Conservation (phyloP, 2,888 invertebrate genomes). For the Sipha maydis region DNA sequence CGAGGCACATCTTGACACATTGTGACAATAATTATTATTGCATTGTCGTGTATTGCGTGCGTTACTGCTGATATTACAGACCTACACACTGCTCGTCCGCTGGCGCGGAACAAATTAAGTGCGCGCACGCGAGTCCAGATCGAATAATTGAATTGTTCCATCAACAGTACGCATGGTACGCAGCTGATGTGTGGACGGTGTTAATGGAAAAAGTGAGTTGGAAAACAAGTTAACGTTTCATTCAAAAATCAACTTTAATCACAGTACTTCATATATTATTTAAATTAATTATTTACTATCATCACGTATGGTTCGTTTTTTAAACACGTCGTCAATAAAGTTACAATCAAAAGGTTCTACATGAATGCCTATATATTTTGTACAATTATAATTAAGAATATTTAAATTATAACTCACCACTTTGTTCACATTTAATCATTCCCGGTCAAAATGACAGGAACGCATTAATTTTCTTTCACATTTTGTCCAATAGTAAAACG, state of each 20-base stretch:
- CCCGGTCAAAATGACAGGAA: conserved; percentile 1
- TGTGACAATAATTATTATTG: conserved; percentile 57
- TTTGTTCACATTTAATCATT: conserved; percentile 17
- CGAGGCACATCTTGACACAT: conserved; percentile 29
- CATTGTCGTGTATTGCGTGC: not conserved
- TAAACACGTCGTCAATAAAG: no score
- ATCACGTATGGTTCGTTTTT: no score
- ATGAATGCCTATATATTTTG: no score
- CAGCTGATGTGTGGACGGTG: not conserved
- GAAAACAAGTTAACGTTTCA: not conserved
- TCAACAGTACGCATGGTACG: not conserved
- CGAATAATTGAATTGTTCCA: conserved; percentile 10
- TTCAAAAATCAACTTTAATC: not conserved
- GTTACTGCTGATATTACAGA: not conserved
- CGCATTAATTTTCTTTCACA: conserved; percentile 18
- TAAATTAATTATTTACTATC: no score
- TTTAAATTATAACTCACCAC: conserved; percentile 1
- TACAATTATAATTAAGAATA: conserved; percentile 1
- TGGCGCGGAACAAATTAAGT: conserved; percentile 28
- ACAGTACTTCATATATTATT: no score
- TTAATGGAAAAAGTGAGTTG: not conserved
- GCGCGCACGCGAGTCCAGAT: conserved; percentile 8
- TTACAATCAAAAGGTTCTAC: no score
- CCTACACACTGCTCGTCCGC: not conserved
- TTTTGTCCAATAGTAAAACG: not conserved